Base-by-base conservation (phyloP, 2,888 invertebrate species). In the Matsumyia berberina region DNA sequence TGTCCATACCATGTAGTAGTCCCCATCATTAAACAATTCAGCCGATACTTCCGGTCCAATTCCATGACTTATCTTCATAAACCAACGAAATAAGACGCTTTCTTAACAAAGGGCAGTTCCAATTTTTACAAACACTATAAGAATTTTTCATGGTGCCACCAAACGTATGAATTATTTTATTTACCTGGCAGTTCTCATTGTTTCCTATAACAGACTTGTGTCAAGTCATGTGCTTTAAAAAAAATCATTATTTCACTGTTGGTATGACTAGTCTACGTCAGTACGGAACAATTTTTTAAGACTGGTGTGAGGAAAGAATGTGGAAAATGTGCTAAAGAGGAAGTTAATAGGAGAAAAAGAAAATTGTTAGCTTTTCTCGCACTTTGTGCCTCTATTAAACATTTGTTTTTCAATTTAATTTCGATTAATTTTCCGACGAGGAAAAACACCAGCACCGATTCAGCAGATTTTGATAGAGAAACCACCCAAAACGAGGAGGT, bases 261-360 rank as follows among this genome's bases (percentile, higher is more conserved):
- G 74, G 74, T 35, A 55, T 8, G 1, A 42, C 35, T 55, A 55
- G 64, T 24, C 74, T 55, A 74, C 74, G 74, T 24, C 24, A 24
- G 77, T 62, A 53, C 29, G 5, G 58, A 55, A 46, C 2, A 9
- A 35, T 24, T 8, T 57, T 70, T 35, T 0, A 35, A 58, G 33
- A 31, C 37, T 15, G 12, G 33, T 24, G 24, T 24, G 24, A 24
- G 17, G 53, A 51, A 33, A 53, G 11, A 42, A 55, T 39, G 33
- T 53, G 17, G 17, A 17, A 64, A 11, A 3, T 24, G n/a, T 6
- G 24, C 8, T 24, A 55, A 33, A 19, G 19, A 2, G 0, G n/a
- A 39, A 60, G 19, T 24, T 31, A 35, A 8, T 19, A 24, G 1
- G 31, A 46, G 53, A 62, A 33, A 42, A 24, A 1, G 19, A 46